phyloP scores from a whole-genome alignment of 2,113 vertebrate species.

The Hyperopisus bebe region DNA sequence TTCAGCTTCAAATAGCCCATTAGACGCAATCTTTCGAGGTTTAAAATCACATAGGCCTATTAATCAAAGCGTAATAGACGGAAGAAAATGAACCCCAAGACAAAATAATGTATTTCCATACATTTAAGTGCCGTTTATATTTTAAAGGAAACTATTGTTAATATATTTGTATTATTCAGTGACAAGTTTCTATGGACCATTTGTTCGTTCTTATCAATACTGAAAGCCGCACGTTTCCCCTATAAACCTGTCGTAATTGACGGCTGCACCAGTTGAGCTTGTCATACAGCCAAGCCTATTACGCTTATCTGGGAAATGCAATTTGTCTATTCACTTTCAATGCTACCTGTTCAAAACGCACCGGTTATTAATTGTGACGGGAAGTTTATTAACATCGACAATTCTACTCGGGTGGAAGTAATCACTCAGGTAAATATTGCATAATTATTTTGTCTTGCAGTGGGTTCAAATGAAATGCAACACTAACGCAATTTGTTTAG shows the following conservation, averaged over 20 bases:
- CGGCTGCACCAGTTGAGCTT: not conserved
- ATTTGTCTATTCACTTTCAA: not conserved
- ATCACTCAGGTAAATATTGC: not conserved
- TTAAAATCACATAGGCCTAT: not conserved
- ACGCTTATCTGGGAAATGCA: not conserved
- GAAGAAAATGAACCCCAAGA: not conserved
- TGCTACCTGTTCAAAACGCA: not conserved
- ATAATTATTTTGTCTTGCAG: not conserved
- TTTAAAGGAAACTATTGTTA: not conserved
- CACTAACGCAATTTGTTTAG: not conserved
- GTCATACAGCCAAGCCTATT: not conserved
- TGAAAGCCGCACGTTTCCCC: not conserved
- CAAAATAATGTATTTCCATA: not conserved
- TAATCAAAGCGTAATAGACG: not conserved
- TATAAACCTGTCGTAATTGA: not conserved
- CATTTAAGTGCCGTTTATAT: not conserved
- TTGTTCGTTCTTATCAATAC: not conserved
- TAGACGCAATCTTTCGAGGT: not conserved
- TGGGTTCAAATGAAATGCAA: not conserved
- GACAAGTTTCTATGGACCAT: not conserved
- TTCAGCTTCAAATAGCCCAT: not conserved
- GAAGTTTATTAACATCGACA: not conserved
- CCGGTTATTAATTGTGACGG: not conserved
- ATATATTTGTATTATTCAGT: not conserved
- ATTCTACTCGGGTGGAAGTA: not conserved